These are phyloP conservation scores for Nasua narica DNA, from an alignment of 2,797 vertebrate species.

Conservation along the genomic window DNA sequence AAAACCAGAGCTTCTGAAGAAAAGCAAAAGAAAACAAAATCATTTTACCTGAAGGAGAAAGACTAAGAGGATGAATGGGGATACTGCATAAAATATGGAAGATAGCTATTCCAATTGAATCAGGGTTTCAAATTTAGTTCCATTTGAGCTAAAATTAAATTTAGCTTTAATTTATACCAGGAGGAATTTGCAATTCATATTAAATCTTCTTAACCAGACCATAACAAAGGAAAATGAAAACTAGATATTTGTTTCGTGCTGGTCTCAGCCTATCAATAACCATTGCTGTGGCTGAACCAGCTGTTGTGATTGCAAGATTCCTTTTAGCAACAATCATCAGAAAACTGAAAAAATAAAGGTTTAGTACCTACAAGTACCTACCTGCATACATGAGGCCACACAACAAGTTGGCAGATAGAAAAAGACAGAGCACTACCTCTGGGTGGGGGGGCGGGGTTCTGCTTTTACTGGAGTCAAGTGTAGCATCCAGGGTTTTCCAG, in stretches of 20 bases:
- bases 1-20: not conserved
- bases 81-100: not conserved
- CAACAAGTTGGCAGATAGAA: not conserved
- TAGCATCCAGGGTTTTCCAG: not conserved
- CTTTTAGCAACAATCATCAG: not conserved
- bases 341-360: not conserved
- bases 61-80: not conserved
- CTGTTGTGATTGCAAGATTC: not conserved
- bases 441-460: not conserved
- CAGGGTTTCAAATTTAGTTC: not conserved
- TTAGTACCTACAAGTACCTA: not conserved
- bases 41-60: not conserved
- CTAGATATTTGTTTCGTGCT: not conserved
- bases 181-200: conserved; percentile 2
- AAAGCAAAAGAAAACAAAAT: not conserved
- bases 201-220: not conserved
- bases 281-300: not conserved
- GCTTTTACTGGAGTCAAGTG: not conserved
- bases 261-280: not conserved
- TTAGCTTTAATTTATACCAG: not conserved
- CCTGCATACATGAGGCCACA: not conserved
- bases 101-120: not conserved
- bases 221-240: conserved; percentile 25
- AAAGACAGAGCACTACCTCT: not conserved
- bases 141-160: not conserved